These are phyloP conservation scores for Paramacrobiotus metropolitanus DNA, from an alignment of 1,140 invertebrate species.

Conservation along the genomic window DNA sequence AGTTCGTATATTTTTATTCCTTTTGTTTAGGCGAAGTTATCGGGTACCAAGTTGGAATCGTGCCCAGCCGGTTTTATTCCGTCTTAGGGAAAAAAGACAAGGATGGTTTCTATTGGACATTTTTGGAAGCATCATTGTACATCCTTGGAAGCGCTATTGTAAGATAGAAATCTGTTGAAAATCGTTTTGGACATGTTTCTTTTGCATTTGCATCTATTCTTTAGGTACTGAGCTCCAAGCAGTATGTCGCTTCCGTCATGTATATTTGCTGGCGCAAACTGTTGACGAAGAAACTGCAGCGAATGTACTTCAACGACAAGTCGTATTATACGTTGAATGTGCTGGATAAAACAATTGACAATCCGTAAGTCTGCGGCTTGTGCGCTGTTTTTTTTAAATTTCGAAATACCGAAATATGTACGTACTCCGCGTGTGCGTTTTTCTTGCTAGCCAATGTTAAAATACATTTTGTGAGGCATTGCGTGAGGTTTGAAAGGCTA, in stretches of 20 bases:
- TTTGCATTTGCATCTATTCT: too few relatives aligned
- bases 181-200: too few relatives aligned
- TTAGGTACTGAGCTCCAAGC: slow-evolving; percentile 20
- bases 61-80: slow-evolving; percentile 29
- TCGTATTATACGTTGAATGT: slow-evolving; percentile 29
- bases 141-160: slow-evolving; percentile 28
- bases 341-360: slow-evolving; percentile 26
- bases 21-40: slow-evolving; percentile 26
- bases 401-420: slow-evolving; percentile 6
- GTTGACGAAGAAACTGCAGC: slow-evolving; percentile 24
- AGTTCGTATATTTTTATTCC: background rate
- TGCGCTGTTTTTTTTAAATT: background rate
- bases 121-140: slow-evolving; percentile 15
- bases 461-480: too few relatives aligned
- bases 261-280: slow-evolving; percentile 27
- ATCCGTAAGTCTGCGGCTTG: slow-evolving; percentile 24
- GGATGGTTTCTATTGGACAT: slow-evolving; percentile 22
- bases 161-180: too few relatives aligned
- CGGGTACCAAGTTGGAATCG: slow-evolving; percentile 28
- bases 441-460: too few relatives aligned
- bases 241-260: slow-evolving; percentile 23
- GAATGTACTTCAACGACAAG: slow-evolving; percentile 26
- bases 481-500: too few relatives aligned
- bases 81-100: slow-evolving; percentile 27
- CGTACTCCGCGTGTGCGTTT: too few relatives aligned